These are phyloP conservation scores for Acronicta leporina DNA, from an alignment of 2,888 invertebrate species.

Conservation along the genomic window DNA sequence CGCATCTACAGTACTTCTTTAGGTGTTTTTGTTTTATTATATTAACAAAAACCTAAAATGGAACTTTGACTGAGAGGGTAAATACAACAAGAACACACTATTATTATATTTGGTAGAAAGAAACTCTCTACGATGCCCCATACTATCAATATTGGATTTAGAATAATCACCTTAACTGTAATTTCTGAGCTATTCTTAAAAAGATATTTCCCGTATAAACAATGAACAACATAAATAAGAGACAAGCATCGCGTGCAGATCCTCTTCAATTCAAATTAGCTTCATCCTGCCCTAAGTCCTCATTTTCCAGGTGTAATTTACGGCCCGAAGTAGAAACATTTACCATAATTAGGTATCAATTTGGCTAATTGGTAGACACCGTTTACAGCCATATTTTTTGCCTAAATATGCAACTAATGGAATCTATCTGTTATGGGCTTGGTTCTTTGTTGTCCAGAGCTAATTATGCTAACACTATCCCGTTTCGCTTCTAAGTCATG, in stretches of 20 bases:
- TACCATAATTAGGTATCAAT: slow-evolving; percentile 66
- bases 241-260: slow-evolving; percentile 65
- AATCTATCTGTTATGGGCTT: slow-evolving; percentile 39
- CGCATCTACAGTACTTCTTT: no score
- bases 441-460: slow-evolving; percentile 42
- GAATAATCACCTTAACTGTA: not conserved
- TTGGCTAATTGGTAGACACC: slow-evolving; percentile 63
- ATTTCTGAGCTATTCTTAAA: slow-evolving; percentile 11
- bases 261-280: slow-evolving; percentile 63
- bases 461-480: slow-evolving; percentile 37
- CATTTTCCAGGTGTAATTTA: slow-evolving; percentile 64
- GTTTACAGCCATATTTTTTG: slow-evolving; percentile 44
- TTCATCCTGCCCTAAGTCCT: slow-evolving; percentile 61
- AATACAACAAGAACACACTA: not conserved
- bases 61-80: no score
- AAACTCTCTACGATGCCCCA: not conserved
- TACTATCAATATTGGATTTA: slow-evolving; percentile 6
- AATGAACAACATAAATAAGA: slow-evolving; percentile 56
- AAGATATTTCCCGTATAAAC: slow-evolving; percentile 27
- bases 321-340: slow-evolving; percentile 39
- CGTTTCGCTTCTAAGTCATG: slow-evolving; percentile 25
- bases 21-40: no score
- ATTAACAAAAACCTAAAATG: no score
- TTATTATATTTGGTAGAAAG: not conserved
- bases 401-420: slow-evolving; percentile 47